Evolutionary conservation across 2,888 invertebrate genomes (phyloP).

Genomic region (Tinea trinotella): DNA sequence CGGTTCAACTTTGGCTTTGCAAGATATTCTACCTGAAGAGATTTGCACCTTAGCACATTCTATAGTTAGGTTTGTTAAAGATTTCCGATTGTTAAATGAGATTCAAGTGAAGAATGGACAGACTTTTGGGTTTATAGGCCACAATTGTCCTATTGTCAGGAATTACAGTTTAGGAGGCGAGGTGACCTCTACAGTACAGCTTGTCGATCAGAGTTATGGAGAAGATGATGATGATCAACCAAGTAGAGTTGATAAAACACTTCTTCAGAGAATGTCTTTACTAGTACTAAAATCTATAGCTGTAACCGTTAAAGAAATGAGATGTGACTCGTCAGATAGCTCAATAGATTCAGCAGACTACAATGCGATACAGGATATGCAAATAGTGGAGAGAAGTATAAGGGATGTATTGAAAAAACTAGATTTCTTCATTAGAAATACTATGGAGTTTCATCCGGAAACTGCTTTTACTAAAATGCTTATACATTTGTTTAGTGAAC

Average conservation of each 20-base stretch:
- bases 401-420: constrained; percentile 86
- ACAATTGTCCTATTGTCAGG: constrained; percentile 49
- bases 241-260: constrained; percentile 79
- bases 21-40: constrained; percentile 90
- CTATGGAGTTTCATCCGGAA: constrained; percentile 89
- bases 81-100: constrained; percentile 80
- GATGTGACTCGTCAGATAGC: constrained; percentile 88
- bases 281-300: constrained; percentile 90
- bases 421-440: constrained; percentile 85
- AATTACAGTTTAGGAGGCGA: constrained; percentile 53
- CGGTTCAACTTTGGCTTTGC: constrained; percentile 90
- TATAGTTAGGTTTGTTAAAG: constrained; percentile 88
- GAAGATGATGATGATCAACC: constrained; percentile 53
- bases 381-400: constrained; percentile 88
- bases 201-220: constrained; percentile 62
- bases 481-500: constrained; percentile 89
- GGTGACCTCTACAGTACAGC: constrained; percentile 48
- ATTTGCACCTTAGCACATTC: constrained; percentile 89
- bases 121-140: constrained; percentile 61
- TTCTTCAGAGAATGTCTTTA: constrained; percentile 89
- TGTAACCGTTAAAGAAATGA: constrained; percentile 90
- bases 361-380: constrained; percentile 91
- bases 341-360: constrained; percentile 88
- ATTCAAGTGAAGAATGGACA: constrained; percentile 55
- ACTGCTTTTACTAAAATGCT: constrained; percentile 90